Percentiles rank a stretch among this genome's conserved stretches.
Conservation (phyloP, 2,797 vertebrate species). For the Spondyliosoma cantharus region DNA sequence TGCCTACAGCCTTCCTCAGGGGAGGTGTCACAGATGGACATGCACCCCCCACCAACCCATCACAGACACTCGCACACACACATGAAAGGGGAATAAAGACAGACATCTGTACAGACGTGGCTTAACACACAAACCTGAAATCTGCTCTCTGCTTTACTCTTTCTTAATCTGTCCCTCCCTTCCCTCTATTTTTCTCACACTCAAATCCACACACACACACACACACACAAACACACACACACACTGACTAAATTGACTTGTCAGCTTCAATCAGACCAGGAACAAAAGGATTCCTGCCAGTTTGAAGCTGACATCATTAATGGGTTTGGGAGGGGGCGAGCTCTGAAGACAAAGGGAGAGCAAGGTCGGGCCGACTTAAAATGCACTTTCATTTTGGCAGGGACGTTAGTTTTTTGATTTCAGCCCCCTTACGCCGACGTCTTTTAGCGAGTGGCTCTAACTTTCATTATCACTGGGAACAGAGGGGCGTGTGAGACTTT, state of each 20-base stretch:
- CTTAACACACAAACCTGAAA: slow-evolving; percentile 49
- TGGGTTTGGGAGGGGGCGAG: slow-evolving; percentile 71
- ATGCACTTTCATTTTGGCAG: slow-evolving; percentile 81
- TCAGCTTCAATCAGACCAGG: slow-evolving; percentile 83
- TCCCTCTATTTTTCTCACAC: slow-evolving; percentile 52
- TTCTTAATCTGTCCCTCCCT: slow-evolving; percentile 57
- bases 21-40: slow-evolving; percentile 73
- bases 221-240: slow-evolving; percentile 55
- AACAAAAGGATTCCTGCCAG: slow-evolving; percentile 83
- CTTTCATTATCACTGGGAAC: slow-evolving; percentile 79
- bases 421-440: slow-evolving; percentile 63
- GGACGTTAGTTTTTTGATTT: slow-evolving; percentile 74
- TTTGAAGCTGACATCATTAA: slow-evolving; percentile 83
- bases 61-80: slow-evolving; percentile 15
- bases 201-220: slow-evolving; percentile 49
- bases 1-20: slow-evolving; percentile 62
- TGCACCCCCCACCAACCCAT: neutral
- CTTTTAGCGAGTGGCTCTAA: slow-evolving; percentile 69
- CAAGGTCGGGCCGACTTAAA: slow-evolving; percentile 79
- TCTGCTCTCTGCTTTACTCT: slow-evolving; percentile 49
- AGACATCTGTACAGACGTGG: slow-evolving; percentile 45
- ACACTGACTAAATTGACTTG: slow-evolving; percentile 82
- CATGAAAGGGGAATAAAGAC: slow-evolving; percentile 36
- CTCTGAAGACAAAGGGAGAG: slow-evolving; percentile 80
- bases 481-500: slow-evolving; percentile 75